phyloP scores from a whole-genome alignment of 2,797 vertebrate species.

The Hydrolagus colliei region DNA sequence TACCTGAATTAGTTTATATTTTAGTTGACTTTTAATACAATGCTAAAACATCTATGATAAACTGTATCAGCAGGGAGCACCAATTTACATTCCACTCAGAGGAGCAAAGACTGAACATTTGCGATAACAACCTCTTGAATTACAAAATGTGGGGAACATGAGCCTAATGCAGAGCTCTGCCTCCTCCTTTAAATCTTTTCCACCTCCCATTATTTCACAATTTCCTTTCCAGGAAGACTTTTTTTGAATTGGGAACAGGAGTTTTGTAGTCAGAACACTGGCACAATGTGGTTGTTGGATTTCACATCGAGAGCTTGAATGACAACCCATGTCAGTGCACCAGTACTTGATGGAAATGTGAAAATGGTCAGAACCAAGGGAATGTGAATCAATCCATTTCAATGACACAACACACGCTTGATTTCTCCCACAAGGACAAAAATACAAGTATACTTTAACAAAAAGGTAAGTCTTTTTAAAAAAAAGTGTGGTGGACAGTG shows the following conservation, averaged over 20 bases:
- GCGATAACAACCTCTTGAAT: constrained; percentile 22
- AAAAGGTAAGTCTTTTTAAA: constrained; percentile 9
- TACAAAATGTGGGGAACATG: constrained; percentile 23
- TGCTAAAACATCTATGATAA: not conserved
- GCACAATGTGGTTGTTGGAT: constrained; percentile 11
- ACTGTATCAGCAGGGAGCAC: constrained; percentile 12
- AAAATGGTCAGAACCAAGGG: not conserved
- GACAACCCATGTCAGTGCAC: not conserved
- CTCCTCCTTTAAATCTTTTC: constrained; percentile 29
- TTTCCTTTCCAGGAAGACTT: constrained; percentile 22
- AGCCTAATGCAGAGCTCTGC: constrained; percentile 17
- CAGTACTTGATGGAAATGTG: not conserved
- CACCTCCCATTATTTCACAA: constrained; percentile 31
- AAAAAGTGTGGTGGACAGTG: not conserved
- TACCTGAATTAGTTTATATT: not conserved
- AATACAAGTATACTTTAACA: constrained; percentile 8
- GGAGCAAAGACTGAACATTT: not conserved
- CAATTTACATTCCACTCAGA: not conserved
- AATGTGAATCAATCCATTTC: constrained; percentile 15
- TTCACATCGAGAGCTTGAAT: not conserved
- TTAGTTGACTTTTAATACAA: not conserved
- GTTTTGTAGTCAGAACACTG: constrained; percentile 15
- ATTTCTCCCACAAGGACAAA: constrained; percentile 15
- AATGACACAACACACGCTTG: constrained; percentile 19
- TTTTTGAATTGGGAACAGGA: constrained; percentile 29